These are phyloP conservation scores for Sisyra nigra DNA, from an alignment of 2,888 invertebrate species.

Conservation along the genomic window DNA sequence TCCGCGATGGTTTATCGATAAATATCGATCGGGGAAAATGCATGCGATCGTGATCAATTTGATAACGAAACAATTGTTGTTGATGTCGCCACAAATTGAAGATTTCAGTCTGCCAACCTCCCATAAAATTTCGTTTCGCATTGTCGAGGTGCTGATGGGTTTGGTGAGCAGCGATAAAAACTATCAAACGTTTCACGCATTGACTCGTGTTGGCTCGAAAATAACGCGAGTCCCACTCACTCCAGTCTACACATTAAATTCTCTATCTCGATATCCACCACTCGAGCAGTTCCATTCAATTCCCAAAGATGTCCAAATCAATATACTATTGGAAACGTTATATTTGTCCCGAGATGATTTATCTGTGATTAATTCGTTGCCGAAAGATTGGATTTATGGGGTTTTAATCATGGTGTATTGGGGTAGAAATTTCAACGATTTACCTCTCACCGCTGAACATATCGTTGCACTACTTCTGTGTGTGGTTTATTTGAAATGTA, in stretches of 20 bases:
- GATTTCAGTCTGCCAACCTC: conserved; percentile 42
- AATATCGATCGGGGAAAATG: conserved; percentile 40
- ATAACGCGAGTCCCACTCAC: conserved; percentile 15
- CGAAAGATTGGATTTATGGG: conserved; percentile 40
- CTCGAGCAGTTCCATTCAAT: conserved; percentile 21
- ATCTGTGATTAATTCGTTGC: conserved; percentile 28
- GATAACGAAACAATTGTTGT: conserved; percentile 41
- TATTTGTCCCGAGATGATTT: conserved; percentile 26
- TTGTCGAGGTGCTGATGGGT: conserved; percentile 40
- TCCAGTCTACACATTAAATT: conserved; percentile 9
- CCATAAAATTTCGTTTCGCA: conserved; percentile 38
- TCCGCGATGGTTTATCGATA: conserved; percentile 48
- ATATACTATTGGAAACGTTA: conserved; percentile 33
- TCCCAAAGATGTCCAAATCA: conserved; percentile 16
- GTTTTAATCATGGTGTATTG: conserved; percentile 42
- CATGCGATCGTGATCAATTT: conserved; percentile 55
- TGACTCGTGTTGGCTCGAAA: conserved; percentile 18
- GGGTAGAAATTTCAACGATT: conserved; percentile 27
- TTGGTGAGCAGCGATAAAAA: conserved; percentile 18
- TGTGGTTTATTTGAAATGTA: conserved; percentile 36
- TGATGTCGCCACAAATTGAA: conserved; percentile 56
- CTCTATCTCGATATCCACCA: conserved; percentile 19
- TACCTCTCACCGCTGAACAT: conserved; percentile 27
- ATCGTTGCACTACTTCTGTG: conserved; percentile 40
- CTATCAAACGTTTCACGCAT: conserved; percentile 17